phyloP scores from a whole-genome alignment of 2,888 invertebrate genomes.

The Tachina grossa region DNA sequence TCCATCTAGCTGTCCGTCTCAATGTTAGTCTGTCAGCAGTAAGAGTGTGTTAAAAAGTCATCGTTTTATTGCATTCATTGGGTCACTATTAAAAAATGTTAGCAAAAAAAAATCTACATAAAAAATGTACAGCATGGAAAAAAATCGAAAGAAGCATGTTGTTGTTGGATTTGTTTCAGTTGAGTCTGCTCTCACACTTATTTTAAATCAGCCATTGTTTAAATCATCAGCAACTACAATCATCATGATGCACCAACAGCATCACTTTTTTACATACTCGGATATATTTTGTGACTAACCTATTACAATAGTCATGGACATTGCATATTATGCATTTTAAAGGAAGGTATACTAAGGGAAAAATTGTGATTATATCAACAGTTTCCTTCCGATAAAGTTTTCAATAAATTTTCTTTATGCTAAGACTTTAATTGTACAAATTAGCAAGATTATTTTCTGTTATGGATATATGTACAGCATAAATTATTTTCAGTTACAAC shows the following conservation, averaged over 20 bases:
- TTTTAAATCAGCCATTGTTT: constrained; percentile 68
- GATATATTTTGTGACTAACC: constrained; percentile 40
- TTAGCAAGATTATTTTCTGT: no score
- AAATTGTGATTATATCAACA: background rate
- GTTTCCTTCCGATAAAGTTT: background rate
- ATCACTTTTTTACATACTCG: constrained; percentile 35
- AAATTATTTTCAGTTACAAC: background rate
- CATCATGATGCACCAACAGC: constrained; percentile 55
- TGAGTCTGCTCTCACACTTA: constrained; percentile 65
- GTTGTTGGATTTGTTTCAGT: no score
- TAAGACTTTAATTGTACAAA: background rate
- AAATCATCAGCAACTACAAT: no score
- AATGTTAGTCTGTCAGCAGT: constrained; percentile 51
- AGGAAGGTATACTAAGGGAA: constrained; percentile 39
- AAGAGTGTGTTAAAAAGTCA: constrained; percentile 71
- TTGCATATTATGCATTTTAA: constrained; percentile 27
- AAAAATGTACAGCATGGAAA: constrained; percentile 43
- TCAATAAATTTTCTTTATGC: background rate
- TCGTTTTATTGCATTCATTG: constrained; percentile 78
- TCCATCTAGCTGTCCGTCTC: constrained; percentile 31
- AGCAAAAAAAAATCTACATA: constrained; percentile 22
- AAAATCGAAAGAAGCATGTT: constrained; percentile 47
- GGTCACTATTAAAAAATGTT: constrained; percentile 75
- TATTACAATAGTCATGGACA: constrained; percentile 51
- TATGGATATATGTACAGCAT: no score